A percentile compares a stretch with the other conserved stretches of the same genome.
These are phyloP conservation scores for Catharus fuscescens DNA, from an alignment of 2,113 vertebrate genomes.

Conservation along the genomic window DNA sequence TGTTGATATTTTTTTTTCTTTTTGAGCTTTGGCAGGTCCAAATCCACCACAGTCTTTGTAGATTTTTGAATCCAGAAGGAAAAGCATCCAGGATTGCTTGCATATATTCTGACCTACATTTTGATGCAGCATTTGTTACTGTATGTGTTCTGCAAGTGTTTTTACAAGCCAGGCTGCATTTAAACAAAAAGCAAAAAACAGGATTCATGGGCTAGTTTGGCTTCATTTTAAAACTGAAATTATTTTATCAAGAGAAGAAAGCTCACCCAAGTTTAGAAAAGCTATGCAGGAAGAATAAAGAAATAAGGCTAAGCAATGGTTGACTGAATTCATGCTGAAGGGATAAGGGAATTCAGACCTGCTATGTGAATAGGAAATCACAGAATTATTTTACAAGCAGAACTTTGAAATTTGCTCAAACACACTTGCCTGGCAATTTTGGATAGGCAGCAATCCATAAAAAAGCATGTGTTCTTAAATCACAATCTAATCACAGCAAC, in stretches of 20 bases:
- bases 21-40: not conserved
- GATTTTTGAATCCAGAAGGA: not conserved
- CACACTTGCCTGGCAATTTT: not conserved
- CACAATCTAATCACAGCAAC: not conserved
- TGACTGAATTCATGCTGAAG: not conserved
- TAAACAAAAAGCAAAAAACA: not conserved
- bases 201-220: not conserved
- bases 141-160: not conserved
- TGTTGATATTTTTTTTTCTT: fast-evolving
- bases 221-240: not conserved
- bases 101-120: not conserved
- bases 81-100: not conserved
- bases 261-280: not conserved
- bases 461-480: not conserved
- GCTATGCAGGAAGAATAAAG: not conserved
- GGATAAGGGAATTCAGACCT: not conserved
- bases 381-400: not conserved
- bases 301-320: not conserved
- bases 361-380: not conserved
- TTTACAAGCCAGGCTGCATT: not conserved
- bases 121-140: not conserved
- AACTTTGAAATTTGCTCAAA: not conserved
- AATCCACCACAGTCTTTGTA: not conserved
- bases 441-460: not conserved
- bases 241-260: not conserved